Conservation (phyloP, 1,140 invertebrate genomes). For the Carposina sasakii region DNA sequence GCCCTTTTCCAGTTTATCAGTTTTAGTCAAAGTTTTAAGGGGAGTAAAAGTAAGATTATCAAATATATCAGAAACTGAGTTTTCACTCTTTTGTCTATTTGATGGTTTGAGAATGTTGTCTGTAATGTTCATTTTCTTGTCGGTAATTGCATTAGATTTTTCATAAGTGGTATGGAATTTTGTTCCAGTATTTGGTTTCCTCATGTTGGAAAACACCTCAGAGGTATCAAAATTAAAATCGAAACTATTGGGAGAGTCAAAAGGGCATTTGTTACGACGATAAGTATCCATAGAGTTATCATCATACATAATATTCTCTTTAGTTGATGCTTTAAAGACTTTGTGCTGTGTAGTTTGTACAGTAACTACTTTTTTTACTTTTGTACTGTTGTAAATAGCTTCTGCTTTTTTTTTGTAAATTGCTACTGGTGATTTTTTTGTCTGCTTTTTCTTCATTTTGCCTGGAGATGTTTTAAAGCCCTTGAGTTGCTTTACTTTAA, state of each 20-base stretch:
- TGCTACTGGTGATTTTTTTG: conserved; percentile 50
- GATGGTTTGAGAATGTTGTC: conserved; percentile 51
- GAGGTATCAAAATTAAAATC: conserved; percentile 54
- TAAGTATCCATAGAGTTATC: conserved; percentile 30
- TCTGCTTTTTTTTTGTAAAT: conserved; percentile 51
- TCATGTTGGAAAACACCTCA: conserved; percentile 51
- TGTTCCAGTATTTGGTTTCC: conserved; percentile 27
- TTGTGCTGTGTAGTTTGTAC: conserved; percentile 42
- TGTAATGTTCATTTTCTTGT: conserved; percentile 17
- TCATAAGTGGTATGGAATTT: conserved; percentile 49
- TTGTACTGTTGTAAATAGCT: conserved; percentile 42
- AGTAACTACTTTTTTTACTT: conserved; percentile 38
- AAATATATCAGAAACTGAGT: conserved; percentile 43
- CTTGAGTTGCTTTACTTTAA: conserved; percentile 39
- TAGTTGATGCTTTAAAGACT: conserved; percentile 31
- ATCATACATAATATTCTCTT: conserved; percentile 37
- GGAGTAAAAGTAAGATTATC: conserved; percentile 62
- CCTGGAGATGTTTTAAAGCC: conserved; percentile 51
- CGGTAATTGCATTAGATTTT: conserved; percentile 29
- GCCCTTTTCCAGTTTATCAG: conserved; percentile 46
- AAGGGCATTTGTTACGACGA: conserved; percentile 44
- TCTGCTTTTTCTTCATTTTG: conserved; percentile 51
- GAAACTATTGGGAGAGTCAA: conserved; percentile 45
- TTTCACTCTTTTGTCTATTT: conserved; percentile 41
- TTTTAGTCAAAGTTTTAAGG: conserved; percentile 40